Evolutionary conservation across 2,888 invertebrate genomes (phyloP), one percentile per base, ranked within the genome.

Genomic region (Campaea margaritaria): DNA sequence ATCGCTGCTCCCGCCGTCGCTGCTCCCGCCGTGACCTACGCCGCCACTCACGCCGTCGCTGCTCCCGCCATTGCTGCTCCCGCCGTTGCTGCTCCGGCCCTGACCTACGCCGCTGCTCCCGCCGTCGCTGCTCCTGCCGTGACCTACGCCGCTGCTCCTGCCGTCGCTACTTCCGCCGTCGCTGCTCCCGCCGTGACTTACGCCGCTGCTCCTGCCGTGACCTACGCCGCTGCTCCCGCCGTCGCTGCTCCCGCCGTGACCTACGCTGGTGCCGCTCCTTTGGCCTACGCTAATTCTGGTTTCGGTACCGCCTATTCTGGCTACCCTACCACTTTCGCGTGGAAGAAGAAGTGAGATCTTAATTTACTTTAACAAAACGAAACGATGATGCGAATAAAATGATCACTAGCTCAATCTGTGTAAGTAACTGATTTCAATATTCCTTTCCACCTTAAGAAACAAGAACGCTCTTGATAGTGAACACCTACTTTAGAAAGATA

Each of bases 61-160:
- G 49, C 54, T 7, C 49, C 53, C 13, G 45, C 42, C 56, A 38
- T 53, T n/a, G 41, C 56, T 47, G 56, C 68, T 0, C 57, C 67
- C 10, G 7, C 34, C 10, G 34, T 34, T 10, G 42, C 11, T 53
- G 49, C 54, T 43, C 57, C 12, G 46, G 55, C 9, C 47, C n/a
- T n/a, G n/a, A n/a, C n/a, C n/a, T n/a, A n/a, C n/a, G n/a, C n/a
- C n/a, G n/a, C n/a, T n/a, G n/a, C n/a, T n/a, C n/a, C n/a, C n/a
- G n/a, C n/a, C n/a, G n/a, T n/a, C n/a, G n/a, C n/a, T n/a, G n/a
- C 2, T 7, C 4, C 27, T 27, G n/a, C n/a, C n/a, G n/a, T n/a
- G n/a, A n/a, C n/a, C n/a, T n/a, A n/a, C n/a, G n/a, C n/a, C n/a
- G n/a, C n/a, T n/a, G n/a, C n/a, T n/a, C n/a, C n/a, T n/a, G n/a